Conservation (phyloP, 2,888 invertebrate genomes). For the Galeruca laticollis region DNA sequence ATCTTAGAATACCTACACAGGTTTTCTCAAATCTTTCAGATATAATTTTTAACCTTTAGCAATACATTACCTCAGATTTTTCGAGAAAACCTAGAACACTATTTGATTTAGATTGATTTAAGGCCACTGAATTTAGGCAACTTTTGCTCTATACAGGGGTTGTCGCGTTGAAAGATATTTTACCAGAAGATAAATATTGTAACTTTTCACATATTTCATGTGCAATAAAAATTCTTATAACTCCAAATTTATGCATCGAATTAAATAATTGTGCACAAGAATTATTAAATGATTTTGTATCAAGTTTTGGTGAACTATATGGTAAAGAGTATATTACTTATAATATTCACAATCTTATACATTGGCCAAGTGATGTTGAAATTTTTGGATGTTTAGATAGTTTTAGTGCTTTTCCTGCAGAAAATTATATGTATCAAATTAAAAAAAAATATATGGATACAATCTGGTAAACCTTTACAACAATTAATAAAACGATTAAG, state of each 20-base stretch:
- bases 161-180: conserved; percentile 20
- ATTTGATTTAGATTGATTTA: conserved; percentile 17
- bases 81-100: conserved; percentile 12
- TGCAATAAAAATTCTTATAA: too few species aligned
- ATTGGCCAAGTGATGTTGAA: too few species aligned
- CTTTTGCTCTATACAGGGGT: conserved; percentile 14
- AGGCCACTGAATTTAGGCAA: conserved; percentile 20
- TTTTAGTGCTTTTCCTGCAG: too few species aligned
- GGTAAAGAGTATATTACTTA: too few species aligned
- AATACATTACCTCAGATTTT: conserved; percentile 12
- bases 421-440: too few species aligned
- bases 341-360: too few species aligned
- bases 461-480: too few species aligned
- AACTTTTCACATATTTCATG: too few species aligned
- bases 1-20: conserved; percentile 16
- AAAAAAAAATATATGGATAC: too few species aligned
- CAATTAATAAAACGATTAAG: too few species aligned
- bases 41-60: conserved; percentile 6
- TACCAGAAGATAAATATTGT: conserved; percentile 10
- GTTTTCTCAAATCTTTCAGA: not conserved
- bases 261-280: conserved; percentile 15
- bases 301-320: too few species aligned
- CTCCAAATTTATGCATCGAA: conserved; percentile 16
- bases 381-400: too few species aligned
- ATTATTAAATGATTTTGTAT: conserved; percentile 17